A percentile compares a stretch with the other conserved stretches of the same genome.
phyloP scores from a whole-genome alignment of 1,140 invertebrate genomes.

The Bombyx mandarina region DNA sequence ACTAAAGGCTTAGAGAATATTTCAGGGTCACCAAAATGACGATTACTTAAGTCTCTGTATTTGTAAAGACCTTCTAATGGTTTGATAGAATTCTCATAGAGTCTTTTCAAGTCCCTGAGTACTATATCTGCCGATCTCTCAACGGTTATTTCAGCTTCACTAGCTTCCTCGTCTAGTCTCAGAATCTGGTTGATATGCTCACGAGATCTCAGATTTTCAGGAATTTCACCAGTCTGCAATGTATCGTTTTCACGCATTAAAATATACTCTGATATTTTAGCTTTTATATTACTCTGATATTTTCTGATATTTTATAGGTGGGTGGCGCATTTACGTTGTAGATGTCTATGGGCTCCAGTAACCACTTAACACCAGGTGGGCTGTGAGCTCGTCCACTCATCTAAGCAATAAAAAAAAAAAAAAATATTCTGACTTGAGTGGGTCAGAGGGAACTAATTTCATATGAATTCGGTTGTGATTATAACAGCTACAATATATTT shows the following conservation, averaged over 20 bases:
- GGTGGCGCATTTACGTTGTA: no score
- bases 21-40: slow-evolving; percentile 94
- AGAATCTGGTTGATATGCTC: slow-evolving; percentile 87
- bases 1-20: slow-evolving; percentile 95
- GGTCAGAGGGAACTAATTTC: no score
- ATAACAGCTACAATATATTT: no score
- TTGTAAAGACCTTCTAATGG: slow-evolving; percentile 92
- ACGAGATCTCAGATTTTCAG: slow-evolving; percentile 81
- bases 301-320: no score
- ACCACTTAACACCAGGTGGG: no score
- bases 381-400: no score
- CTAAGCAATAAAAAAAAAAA: no score
- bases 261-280: no score
- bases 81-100: slow-evolving; percentile 91
- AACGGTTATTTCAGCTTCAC: slow-evolving; percentile 78
- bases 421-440: no score
- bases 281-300: no score
- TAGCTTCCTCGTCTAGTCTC: slow-evolving; percentile 83
- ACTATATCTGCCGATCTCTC: slow-evolving; percentile 83
- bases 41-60: slow-evolving; percentile 92
- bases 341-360: no score
- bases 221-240: slow-evolving; percentile 80
- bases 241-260: slow-evolving; percentile 11
- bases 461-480: no score
- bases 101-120: slow-evolving; percentile 87